These are phyloP conservation scores for Xenus cinereus DNA, from an alignment of 2,113 vertebrate genomes.

Conservation along the genomic window DNA sequence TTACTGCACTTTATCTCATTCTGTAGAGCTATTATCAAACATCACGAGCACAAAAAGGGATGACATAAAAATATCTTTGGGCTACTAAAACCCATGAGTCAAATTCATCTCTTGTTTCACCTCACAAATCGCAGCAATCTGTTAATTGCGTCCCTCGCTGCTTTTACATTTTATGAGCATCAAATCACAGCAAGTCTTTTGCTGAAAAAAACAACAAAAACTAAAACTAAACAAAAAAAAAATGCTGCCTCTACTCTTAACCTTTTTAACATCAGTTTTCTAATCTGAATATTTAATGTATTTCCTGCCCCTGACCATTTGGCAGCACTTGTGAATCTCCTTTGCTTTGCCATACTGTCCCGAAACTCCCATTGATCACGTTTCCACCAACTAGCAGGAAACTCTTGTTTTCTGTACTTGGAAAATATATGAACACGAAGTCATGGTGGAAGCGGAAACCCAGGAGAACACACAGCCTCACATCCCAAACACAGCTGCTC, in stretches of 20 bases:
- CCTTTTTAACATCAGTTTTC: background rate
- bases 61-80: background rate
- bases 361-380: rapidly evolving
- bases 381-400: background rate
- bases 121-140: background rate
- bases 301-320: background rate
- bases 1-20: background rate
- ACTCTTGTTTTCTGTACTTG: background rate
- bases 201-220: background rate
- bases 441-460: background rate
- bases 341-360: background rate
- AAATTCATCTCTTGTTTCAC: conserved; percentile 16
- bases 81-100: background rate
- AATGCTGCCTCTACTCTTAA: background rate
- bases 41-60: background rate
- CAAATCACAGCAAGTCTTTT: background rate
- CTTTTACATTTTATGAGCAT: conserved; percentile 2
- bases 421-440: background rate
- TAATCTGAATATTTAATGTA: background rate
- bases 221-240: background rate
- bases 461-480: background rate
- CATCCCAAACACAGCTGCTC: background rate
- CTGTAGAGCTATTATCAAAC: background rate
- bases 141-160: conserved; percentile 10
- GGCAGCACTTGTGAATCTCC: background rate